Conservation (phyloP, 2,888 invertebrate genomes). For the Tachina lurida region DNA sequence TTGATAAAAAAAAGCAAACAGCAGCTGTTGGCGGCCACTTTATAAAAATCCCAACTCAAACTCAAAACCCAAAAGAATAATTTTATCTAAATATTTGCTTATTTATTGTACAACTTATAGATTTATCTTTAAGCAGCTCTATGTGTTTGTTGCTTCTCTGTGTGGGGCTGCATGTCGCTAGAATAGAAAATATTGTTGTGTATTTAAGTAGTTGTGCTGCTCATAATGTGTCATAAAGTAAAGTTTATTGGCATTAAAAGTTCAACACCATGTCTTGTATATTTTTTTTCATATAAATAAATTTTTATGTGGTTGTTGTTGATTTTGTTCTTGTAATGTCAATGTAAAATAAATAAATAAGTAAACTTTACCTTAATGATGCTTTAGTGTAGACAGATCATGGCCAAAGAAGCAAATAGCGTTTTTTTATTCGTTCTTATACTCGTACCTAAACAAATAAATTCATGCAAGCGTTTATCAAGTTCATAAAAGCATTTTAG, state of each 20-base stretch:
- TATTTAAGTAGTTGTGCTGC: not conserved
- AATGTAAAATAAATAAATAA: conserved; percentile 27
- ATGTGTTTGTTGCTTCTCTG: not conserved
- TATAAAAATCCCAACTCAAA: conserved; percentile 16
- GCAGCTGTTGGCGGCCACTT: conserved; percentile 7
- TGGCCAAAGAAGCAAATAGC: conserved; percentile 40
- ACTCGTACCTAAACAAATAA: not conserved
- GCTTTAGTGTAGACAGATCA: conserved; percentile 46
- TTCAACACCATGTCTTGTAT: not conserved
- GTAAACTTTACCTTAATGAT: conserved; percentile 39
- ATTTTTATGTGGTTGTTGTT: not conserved
- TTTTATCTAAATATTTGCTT: conserved; percentile 48
- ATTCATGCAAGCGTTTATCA: not conserved
- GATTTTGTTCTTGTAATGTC: conserved; percentile 41
- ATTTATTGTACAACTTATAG: conserved; percentile 30
- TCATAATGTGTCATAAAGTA: conserved; percentile 57
- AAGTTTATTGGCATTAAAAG: conserved; percentile 60
- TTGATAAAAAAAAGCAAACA: conserved; percentile 11
- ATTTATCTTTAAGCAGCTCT: conserved; percentile 23
- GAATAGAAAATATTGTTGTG: not conserved
- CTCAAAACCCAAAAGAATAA: conserved; percentile 9
- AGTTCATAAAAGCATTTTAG: not conserved
- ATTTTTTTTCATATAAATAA: not conserved
- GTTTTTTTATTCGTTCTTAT: not conserved
- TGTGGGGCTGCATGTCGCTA: not conserved